phyloP scores from a whole-genome alignment of 2,888 invertebrate species.

The Cremastobaeus sp. region DNA sequence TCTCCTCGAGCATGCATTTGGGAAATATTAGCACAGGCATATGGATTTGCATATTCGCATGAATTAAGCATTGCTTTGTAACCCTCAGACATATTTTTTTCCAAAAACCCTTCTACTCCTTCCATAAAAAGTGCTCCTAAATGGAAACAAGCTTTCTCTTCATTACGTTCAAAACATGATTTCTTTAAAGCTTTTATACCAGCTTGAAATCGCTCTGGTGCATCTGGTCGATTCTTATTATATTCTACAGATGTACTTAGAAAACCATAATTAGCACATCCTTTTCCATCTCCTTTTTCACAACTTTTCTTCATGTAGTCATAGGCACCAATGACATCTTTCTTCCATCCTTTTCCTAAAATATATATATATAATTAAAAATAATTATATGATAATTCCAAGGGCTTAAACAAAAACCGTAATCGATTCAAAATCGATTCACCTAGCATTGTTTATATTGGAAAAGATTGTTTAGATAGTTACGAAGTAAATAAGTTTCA shows the following conservation, averaged over 20 bases:
- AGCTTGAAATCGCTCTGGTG: constrained; percentile 55
- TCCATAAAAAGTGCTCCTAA: constrained; percentile 84
- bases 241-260: not conserved
- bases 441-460: too few species aligned
- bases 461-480: too few species aligned
- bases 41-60: constrained; percentile 91
- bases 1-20: constrained; percentile 77
- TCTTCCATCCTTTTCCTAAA: constrained; percentile 68
- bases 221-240: constrained; percentile 28
- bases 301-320: constrained; percentile 81
- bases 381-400: too few species aligned
- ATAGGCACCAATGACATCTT: constrained; percentile 51
- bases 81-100: constrained; percentile 86
- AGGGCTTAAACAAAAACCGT: too few species aligned
- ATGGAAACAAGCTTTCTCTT: constrained; percentile 88
- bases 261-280: constrained; percentile 80
- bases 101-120: constrained; percentile 67
- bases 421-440: too few species aligned
- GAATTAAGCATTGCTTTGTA: constrained; percentile 87
- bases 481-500: too few species aligned
- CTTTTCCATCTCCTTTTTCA: constrained; percentile 84
- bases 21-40: constrained; percentile 90
- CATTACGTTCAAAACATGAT: constrained; percentile 79
- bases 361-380: constrained; percentile 9
- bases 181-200: constrained; percentile 80